Evolutionary conservation across 2,113 vertebrate species (phyloP).

Genomic region (Trogon surrucura): DNA sequence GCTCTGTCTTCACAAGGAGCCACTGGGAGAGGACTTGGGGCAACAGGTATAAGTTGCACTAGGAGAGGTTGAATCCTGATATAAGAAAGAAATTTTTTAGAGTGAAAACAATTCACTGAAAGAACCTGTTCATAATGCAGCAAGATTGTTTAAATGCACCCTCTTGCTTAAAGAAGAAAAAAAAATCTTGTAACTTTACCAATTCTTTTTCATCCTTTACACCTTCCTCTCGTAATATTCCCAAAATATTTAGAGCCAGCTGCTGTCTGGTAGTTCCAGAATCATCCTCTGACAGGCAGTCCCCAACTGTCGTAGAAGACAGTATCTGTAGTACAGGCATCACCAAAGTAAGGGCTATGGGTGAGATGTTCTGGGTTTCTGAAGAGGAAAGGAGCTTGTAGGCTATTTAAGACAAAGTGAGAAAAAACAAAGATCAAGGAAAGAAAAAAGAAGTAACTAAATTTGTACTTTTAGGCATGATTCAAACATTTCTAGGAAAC

Average conservation of each 20-base stretch:
- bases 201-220: background rate
- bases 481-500: background rate
- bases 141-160: background rate
- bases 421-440: background rate
- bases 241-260: conserved; percentile 80
- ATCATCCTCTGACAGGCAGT: conserved; percentile 74
- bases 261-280: conserved; percentile 77
- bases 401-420: conserved; percentile 70
- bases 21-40: background rate
- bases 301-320: conserved; percentile 80
- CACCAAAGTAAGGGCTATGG: conserved; percentile 77
- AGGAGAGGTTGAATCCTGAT: background rate
- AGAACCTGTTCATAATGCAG: background rate
- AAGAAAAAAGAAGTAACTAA: background rate
- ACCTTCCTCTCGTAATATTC: conserved; percentile 62
- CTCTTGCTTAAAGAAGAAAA: background rate
- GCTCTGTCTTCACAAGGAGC: background rate
- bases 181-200: conserved; percentile 48
- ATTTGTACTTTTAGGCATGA: background rate
- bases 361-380: conserved; percentile 58
- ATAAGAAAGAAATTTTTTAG: background rate
- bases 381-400: conserved; percentile 77
- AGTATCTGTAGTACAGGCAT: conserved; percentile 91
- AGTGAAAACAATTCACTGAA: background rate
- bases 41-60: background rate